These are phyloP conservation scores for Stigmatopora nigra DNA, from an alignment of 2,113 vertebrate species.

Conservation along the genomic window DNA sequence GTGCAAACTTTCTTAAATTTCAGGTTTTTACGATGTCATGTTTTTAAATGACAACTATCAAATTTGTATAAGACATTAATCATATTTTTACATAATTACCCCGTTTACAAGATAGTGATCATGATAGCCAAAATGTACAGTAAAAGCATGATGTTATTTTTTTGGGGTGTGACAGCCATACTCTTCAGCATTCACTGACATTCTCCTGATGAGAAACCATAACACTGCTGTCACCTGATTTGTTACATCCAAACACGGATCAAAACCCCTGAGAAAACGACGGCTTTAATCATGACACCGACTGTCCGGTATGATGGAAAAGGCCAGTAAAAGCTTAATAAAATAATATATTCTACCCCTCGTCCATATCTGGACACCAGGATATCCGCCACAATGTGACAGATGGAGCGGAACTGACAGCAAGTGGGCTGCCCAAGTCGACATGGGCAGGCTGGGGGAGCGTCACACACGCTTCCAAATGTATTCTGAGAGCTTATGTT, in stretches of 20 bases:
- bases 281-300: conserved; percentile 40
- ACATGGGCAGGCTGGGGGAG: conserved; percentile 34
- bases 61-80: too few relatives aligned
- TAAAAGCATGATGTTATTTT: too few relatives aligned
- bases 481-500: conserved; percentile 40
- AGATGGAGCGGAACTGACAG: conserved; percentile 61
- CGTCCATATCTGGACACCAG: conserved; percentile 37
- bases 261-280: conserved; percentile 14
- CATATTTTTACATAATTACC: too few relatives aligned
- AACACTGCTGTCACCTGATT: conserved; percentile 45
- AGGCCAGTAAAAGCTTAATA: conserved; percentile 23
- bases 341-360: conserved; percentile 28
- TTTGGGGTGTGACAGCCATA: too few relatives aligned
- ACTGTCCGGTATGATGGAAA: conserved; percentile 46
- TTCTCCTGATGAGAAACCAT: conserved; percentile 24
- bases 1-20: too few relatives aligned
- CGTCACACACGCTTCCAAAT: conserved; percentile 35
- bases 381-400: conserved; percentile 38
- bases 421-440: conserved; percentile 37
- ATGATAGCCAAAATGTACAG: too few relatives aligned
- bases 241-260: conserved; percentile 32
- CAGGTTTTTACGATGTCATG: too few relatives aligned
- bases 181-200: conserved; percentile 19
- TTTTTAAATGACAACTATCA: too few relatives aligned
- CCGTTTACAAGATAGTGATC: too few relatives aligned